Evolutionary conservation across 2,888 invertebrate genomes (phyloP).

Genomic region (Pyrrhia umbra): DNA sequence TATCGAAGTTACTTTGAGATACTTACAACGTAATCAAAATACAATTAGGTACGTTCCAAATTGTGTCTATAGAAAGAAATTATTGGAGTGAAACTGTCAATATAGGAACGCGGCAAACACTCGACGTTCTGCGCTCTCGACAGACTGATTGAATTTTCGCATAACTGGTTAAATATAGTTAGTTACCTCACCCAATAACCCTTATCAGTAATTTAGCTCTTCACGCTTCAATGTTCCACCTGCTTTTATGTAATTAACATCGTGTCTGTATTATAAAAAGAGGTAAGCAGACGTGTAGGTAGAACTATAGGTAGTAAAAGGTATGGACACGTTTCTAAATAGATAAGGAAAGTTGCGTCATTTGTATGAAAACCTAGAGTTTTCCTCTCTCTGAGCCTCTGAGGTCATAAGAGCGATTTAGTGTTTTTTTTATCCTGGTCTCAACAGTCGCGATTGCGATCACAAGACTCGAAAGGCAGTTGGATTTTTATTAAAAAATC

Average conservation of each 20-base stretch:
- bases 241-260: not conserved
- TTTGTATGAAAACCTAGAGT: no score
- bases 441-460: no score
- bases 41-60: not conserved
- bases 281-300: not conserved
- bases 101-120: not conserved
- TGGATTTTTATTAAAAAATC: no score
- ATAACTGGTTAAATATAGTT: constrained; percentile 1
- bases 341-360: no score
- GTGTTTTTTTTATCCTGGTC: no score
- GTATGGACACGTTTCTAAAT: no score
- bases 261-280: not conserved
- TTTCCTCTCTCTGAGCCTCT: no score
- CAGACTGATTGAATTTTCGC: constrained; percentile 1
- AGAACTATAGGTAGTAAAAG: no score
- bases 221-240: not conserved
- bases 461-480: no score
- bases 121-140: not conserved
- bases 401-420: no score
- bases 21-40: no score
- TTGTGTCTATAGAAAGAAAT: no score
- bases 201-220: not conserved
- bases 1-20: not conserved
- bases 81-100: not conserved
- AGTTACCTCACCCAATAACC: not conserved